A percentile compares a stretch with the other conserved stretches of the same genome.
phyloP scores from a whole-genome alignment of 53 echinoderm and acorn worm genomes.

The Arbacia lixula region DNA sequence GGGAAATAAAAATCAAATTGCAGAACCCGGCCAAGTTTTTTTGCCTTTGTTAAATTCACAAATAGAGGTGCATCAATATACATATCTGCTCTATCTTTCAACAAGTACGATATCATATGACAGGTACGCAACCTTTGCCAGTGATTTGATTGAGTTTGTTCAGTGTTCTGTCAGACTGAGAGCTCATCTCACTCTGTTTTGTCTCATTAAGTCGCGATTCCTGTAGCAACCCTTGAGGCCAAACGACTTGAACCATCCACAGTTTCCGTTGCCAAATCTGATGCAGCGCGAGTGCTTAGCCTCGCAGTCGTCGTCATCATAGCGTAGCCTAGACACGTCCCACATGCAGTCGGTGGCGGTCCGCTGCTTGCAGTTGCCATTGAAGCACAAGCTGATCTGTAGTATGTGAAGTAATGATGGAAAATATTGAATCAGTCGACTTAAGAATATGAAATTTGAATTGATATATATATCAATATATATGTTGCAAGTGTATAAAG shows the following conservation, averaged over 20 bases:
- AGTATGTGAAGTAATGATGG: no score
- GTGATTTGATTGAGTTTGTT: no score
- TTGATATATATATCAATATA: no score
- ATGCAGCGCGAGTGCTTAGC: slow-evolving; percentile 84
- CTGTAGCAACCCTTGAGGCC: slow-evolving; percentile 79
- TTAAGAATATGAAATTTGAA: no score
- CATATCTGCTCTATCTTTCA: neutral
- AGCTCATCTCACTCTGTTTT: slow-evolving; percentile 69
- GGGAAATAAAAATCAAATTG: slow-evolving; percentile 38
- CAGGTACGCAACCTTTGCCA: no score
- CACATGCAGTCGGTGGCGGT: slow-evolving; percentile 80
- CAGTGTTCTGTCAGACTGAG: no score
- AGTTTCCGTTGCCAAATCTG: slow-evolving; percentile 71
- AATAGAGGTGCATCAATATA: no score
- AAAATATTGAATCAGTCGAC: no score
- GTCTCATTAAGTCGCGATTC: slow-evolving; percentile 63
- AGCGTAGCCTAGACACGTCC: slow-evolving; percentile 71
- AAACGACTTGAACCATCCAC: slow-evolving; percentile 82
- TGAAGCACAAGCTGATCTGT: slow-evolving; percentile 81
- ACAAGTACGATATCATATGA: slow-evolving; percentile 16
- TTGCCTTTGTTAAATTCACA: neutral
- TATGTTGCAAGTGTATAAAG: no score
- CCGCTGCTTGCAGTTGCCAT: slow-evolving; percentile 65
- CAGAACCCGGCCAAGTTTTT: slow-evolving; percentile 21
- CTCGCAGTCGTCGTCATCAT: slow-evolving; percentile 76